Evolutionary conservation across 2,113 vertebrate species (phyloP).

Genomic region (Ptyas mucosa): DNA sequence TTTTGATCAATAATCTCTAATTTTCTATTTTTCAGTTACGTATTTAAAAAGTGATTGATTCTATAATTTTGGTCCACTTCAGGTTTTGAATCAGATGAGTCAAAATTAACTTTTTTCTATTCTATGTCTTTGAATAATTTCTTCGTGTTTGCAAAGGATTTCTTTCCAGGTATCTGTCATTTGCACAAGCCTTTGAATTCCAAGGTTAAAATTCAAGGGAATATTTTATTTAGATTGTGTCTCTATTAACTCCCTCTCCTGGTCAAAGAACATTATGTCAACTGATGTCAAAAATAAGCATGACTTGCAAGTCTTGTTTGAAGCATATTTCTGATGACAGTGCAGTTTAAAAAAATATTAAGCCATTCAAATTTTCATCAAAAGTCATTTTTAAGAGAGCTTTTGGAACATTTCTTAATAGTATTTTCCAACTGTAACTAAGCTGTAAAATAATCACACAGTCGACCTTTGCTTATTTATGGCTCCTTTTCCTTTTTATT

Average conservation of each 20-base stretch:
- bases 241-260: slow-evolving; percentile 8
- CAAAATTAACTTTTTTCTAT: slow-evolving; percentile 22
- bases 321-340: not conserved
- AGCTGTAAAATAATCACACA: not conserved
- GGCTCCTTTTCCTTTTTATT: not conserved
- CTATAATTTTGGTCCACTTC: slow-evolving; percentile 32
- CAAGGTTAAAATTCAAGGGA: accelerated
- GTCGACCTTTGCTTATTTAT: not conserved
- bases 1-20: not conserved
- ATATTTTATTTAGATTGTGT: not conserved
- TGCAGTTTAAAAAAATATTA: not conserved
- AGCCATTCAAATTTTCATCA: not conserved
- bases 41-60: slow-evolving; percentile 28
- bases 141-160: not conserved
- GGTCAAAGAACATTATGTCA: not conserved
- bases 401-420: not conserved
- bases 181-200: not conserved
- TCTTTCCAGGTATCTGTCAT: not conserved
- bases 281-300: not conserved
- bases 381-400: not conserved
- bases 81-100: slow-evolving; percentile 6
- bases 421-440: not conserved
- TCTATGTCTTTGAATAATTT: slow-evolving; percentile 9
- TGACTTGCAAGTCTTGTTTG: not conserved
- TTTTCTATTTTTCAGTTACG: not conserved